Percentiles rank a stretch among this genome's conserved stretches.
phyloP scores from a whole-genome alignment of 2,113 vertebrate species.

The Pardalotus punctatus region DNA sequence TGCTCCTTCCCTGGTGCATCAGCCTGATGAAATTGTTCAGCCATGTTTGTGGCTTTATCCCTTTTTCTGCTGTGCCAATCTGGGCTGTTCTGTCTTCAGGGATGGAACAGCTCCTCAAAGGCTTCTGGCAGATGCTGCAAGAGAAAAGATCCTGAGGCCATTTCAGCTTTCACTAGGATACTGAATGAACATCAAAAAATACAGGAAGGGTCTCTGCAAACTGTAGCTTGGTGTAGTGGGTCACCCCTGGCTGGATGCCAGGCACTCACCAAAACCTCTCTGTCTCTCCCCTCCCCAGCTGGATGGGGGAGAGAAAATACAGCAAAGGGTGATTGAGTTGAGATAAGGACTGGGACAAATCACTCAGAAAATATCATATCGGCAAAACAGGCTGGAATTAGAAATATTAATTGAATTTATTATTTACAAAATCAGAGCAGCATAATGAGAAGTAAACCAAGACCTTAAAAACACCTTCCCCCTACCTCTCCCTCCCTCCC shows the following conservation, averaged over 20 bases:
- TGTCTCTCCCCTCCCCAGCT: not conserved
- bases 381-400: not conserved
- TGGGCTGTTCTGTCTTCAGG: not conserved
- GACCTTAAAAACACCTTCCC: not conserved
- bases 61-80: not conserved
- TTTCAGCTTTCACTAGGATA: not conserved
- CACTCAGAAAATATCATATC: not conserved
- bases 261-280: not conserved
- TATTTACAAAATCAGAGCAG: not conserved
- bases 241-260: not conserved
- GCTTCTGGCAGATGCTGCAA: not conserved
- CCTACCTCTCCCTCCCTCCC: not conserved
- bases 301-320: not conserved
- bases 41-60: not conserved
- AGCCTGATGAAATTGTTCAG: not conserved
- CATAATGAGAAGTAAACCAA: not conserved
- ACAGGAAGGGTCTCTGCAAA: not conserved
- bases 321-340: not conserved
- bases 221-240: not conserved
- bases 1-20: not conserved
- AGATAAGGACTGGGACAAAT: not conserved
- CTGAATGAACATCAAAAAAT: not conserved
- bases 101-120: not conserved
- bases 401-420: not conserved
- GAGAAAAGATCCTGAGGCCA: not conserved